Evolutionary conservation across 2,888 invertebrate genomes (phyloP).

Genomic region (Theodoxus fluviatilis): DNA sequence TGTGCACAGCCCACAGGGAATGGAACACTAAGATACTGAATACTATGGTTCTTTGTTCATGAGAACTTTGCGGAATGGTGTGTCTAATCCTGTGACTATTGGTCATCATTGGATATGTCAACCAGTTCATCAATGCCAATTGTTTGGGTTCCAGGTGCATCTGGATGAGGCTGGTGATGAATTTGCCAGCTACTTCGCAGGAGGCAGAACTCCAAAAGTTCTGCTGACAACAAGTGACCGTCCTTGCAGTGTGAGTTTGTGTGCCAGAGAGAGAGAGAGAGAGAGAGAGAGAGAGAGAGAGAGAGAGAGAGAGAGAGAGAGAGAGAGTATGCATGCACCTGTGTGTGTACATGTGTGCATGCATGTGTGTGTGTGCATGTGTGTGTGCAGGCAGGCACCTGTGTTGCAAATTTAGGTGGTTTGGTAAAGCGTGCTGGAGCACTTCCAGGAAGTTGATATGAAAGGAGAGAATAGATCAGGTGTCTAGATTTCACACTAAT

Average conservation of each 20-base stretch:
- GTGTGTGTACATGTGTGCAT: too few relatives aligned
- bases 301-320: too few relatives aligned
- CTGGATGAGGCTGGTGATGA: slow-evolving; percentile 79
- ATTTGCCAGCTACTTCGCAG: slow-evolving; percentile 83
- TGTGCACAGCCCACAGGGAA: too few relatives aligned
- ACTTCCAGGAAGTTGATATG: too few relatives aligned
- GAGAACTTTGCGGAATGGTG: background rate
- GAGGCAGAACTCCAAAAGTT: slow-evolving; percentile 89
- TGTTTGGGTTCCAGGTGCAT: slow-evolving; percentile 48
- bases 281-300: too few relatives aligned
- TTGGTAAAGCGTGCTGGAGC: too few relatives aligned
- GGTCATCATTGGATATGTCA: background rate
- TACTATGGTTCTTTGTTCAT: background rate
- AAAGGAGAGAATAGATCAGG: too few relatives aligned
- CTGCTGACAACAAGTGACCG: slow-evolving; percentile 95
- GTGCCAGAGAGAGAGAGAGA: background rate
- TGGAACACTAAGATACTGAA: slow-evolving; percentile 9
- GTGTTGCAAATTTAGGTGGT: too few relatives aligned
- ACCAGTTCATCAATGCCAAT: background rate
- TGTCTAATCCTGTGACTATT: background rate
- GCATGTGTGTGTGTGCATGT: background rate
- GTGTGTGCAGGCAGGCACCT: background rate
- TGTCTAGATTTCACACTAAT: too few relatives aligned
- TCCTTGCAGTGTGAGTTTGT: slow-evolving; percentile 73
- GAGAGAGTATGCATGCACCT: too few relatives aligned